Evolutionary conservation across 2,888 invertebrate species (phyloP), one percentile per base, ranked within the genome.

Genomic region (Brachyptera risi): DNA sequence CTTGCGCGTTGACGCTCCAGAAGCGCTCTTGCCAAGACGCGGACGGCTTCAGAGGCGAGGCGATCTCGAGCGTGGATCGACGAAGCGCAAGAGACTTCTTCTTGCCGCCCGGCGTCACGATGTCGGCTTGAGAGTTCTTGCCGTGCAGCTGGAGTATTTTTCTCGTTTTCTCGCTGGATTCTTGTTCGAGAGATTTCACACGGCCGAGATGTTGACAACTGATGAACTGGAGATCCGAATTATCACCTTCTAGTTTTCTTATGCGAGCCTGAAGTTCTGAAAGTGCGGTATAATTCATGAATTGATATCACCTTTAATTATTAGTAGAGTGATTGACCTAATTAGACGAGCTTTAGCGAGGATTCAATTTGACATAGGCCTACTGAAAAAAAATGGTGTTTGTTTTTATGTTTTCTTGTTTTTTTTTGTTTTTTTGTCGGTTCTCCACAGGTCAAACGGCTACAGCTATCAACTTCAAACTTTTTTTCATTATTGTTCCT

Each of bases 111-210:
- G 37, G 24, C 5, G 40, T 59, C 42, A 23, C 71, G 51, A 74
- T 69, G 50, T 71, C 68, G n/a, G 75, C 73, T 59, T 74, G 74
- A 47, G 70, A 69, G 65, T 72, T 73, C 68, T 76, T 73, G 62
- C 73, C 73, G 70, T 80, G 78, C 9, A 81, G 71, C 61, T 78
- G 75, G 19, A 79, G 71, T 64, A 82, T 79, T 66, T 75, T 74
- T 64, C 78, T 79, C 1, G 78, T 75, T 66, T 80, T 81, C 67
- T 80, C 83, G 40, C 79, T 73, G 4, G 87, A 76, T 67, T 87
- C 85, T 56, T 80, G 80, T 70, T 86, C 83, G 42, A 88, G 72
- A 65, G 79, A 77, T 67, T 82, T 82, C 15, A 84, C 77, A 73
- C 82, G 84, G 69, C 78, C 74, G 15, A 79, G 72, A 70, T 80